Percentiles rank a stretch among this genome's conserved stretches.
phyloP scores from a whole-genome alignment of 2,888 invertebrate species.

The Mesorhabditis belari region DNA sequence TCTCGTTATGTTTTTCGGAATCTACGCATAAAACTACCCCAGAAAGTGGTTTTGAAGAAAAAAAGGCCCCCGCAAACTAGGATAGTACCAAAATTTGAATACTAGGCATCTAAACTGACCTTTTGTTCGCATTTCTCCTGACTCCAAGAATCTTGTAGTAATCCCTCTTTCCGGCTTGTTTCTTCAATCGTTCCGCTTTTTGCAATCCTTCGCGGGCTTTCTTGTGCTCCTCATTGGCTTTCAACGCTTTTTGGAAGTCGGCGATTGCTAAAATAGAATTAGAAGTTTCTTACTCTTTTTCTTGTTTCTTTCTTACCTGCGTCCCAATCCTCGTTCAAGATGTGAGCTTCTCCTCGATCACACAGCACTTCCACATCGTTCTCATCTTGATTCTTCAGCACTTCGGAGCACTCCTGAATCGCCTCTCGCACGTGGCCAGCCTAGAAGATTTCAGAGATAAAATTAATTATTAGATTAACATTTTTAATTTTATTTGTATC shows the following conservation, averaged over 20 bases:
- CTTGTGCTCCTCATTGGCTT: conserved; percentile 71
- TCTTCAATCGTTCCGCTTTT: conserved; percentile 81
- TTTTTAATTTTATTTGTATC: too few relatives aligned
- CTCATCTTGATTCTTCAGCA: conserved; percentile 68
- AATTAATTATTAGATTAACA: too few relatives aligned
- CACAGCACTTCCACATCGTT: conserved; percentile 71
- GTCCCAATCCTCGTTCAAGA: conserved; percentile 81
- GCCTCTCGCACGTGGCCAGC: conserved; percentile 70
- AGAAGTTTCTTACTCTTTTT: too few relatives aligned
- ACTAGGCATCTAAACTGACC: neutral
- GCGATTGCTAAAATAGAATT: conserved; percentile 66
- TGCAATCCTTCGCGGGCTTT: conserved; percentile 81
- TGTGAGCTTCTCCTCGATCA: conserved; percentile 83
- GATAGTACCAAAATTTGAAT: too few relatives aligned
- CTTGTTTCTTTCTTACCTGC: too few relatives aligned
- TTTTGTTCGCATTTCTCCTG: conserved; percentile 62
- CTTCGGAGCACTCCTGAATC: conserved; percentile 70
- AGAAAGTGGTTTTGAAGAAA: neutral
- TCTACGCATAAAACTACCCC: too few relatives aligned
- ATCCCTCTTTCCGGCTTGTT: conserved; percentile 83
- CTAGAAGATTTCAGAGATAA: conserved; percentile 54
- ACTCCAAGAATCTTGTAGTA: conserved; percentile 95
- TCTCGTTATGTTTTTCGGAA: too few relatives aligned
- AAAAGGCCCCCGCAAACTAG: neutral
- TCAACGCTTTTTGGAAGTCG: conserved; percentile 77